phyloP scores from a whole-genome alignment of 2,797 vertebrate genomes.

The Cyprinodon diabolis region DNA sequence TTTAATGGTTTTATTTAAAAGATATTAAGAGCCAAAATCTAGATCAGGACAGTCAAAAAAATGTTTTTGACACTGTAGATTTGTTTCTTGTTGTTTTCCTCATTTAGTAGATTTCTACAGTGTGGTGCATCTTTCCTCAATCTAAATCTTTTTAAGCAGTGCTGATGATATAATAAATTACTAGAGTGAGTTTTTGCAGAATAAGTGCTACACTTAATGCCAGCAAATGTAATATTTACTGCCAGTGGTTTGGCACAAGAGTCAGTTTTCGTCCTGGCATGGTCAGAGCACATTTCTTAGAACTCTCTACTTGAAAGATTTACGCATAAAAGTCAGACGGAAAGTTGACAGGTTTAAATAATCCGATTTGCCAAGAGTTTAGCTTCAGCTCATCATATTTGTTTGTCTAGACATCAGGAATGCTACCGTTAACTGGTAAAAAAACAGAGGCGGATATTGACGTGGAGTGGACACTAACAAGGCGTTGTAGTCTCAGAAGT shows the following conservation, averaged over 20 bases:
- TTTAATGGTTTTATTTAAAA: constrained; percentile 2
- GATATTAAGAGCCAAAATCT: constrained; percentile 4
- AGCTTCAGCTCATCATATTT: constrained; percentile 59
- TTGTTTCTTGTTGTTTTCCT: constrained; percentile 20
- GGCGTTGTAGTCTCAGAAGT: constrained; percentile 32
- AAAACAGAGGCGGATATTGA: constrained; percentile 45
- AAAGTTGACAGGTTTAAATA: constrained; percentile 67
- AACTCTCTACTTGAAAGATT: constrained; percentile 51
- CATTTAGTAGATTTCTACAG: constrained; percentile 13
- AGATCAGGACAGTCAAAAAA: constrained; percentile 4
- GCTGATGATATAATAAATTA: constrained; percentile 68
- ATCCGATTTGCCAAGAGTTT: constrained; percentile 52
- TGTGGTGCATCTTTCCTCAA: constrained; percentile 33
- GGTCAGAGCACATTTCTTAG: constrained; percentile 51
- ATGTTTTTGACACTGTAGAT: neutral
- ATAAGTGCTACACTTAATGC: constrained; percentile 54
- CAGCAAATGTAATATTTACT: constrained; percentile 67
- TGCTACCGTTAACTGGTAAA: constrained; percentile 29
- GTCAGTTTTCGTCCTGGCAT: constrained; percentile 48
- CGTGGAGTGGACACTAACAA: constrained; percentile 49
- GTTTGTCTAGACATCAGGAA: constrained; percentile 69
- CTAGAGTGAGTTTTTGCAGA: constrained; percentile 50
- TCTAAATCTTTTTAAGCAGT: constrained; percentile 30
- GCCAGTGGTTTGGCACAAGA: constrained; percentile 66
- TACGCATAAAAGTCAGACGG: constrained; percentile 47